phyloP scores from a whole-genome alignment of 1,140 invertebrate genomes.

The Brachionus asplanchnoidis region DNA sequence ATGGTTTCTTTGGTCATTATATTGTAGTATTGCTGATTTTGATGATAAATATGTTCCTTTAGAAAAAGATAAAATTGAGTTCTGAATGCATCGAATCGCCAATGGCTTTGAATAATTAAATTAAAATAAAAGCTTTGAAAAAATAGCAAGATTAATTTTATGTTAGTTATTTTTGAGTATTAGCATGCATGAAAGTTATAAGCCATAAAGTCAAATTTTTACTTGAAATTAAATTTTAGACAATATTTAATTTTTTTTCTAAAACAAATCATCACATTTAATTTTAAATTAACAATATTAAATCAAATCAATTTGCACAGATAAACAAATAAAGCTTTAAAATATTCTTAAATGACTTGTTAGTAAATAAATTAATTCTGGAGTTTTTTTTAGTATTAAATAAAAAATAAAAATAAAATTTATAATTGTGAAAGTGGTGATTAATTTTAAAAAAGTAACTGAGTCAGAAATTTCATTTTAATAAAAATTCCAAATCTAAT shows the following conservation, averaged over 20 bases:
- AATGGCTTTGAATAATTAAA: not conserved
- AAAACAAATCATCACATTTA: not conserved
- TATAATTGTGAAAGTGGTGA: no score
- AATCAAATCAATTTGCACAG: not conserved
- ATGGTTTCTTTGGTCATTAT: not conserved
- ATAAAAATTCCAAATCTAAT: no score
- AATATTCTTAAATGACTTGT: not conserved
- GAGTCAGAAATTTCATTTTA: no score
- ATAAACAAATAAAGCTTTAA: not conserved
- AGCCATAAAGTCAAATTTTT: not conserved
- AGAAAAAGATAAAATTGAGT: not conserved
- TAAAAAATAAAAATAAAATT: no score
- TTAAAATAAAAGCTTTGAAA: not conserved
- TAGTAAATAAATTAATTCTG: no score
- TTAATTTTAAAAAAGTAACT: no score
- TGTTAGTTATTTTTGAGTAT: not conserved
- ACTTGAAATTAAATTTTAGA: not conserved
- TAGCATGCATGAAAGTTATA: not conserved
- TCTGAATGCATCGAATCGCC: not conserved
- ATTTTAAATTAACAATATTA: not conserved
- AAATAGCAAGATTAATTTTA: not conserved
- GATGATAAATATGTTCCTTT: constrained; percentile 20
- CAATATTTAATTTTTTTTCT: not conserved
- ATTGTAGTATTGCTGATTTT: not conserved
- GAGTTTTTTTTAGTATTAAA: not conserved